Conservation (phyloP, 2,113 vertebrate genomes). For the Scopus umbretta region DNA sequence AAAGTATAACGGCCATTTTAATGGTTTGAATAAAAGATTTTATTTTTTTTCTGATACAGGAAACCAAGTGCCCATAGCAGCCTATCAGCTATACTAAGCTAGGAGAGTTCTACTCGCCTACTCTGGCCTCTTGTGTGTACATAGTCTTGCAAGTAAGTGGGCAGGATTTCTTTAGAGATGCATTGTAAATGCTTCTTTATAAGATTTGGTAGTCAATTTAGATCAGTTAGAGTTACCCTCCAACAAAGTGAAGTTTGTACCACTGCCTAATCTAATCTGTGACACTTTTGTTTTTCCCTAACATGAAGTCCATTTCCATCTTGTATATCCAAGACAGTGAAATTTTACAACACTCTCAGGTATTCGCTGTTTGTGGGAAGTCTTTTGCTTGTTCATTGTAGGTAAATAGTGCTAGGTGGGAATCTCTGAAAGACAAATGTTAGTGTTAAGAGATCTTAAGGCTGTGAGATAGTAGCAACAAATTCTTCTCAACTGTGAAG, state of each 20-base stretch:
- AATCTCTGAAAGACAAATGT: not conserved
- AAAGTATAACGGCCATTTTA: constrained; percentile 18
- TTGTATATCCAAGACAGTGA: not conserved
- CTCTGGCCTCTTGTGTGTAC: not conserved
- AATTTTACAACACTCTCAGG: not conserved
- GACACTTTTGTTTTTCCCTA: not conserved
- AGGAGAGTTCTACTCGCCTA: not conserved
- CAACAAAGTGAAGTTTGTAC: not conserved
- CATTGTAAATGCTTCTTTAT: not conserved
- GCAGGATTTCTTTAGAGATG: not conserved
- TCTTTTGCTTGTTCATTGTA: not conserved
- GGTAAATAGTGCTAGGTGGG: not conserved
- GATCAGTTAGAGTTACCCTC: not conserved
- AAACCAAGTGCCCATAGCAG: not conserved
- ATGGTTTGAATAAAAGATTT: not conserved
- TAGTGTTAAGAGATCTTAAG: not conserved
- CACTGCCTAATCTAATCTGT: not conserved
- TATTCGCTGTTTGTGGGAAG: not conserved
- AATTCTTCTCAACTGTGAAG: not conserved
- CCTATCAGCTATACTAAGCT: not conserved
- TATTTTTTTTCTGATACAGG: not conserved
- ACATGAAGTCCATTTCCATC: not conserved
- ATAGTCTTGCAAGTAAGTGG: not conserved
- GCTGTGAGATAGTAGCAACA: not conserved
- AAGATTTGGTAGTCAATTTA: not conserved